Conservation (phyloP, 1,140 invertebrate species). For the Brachionus plicatilis region DNA sequence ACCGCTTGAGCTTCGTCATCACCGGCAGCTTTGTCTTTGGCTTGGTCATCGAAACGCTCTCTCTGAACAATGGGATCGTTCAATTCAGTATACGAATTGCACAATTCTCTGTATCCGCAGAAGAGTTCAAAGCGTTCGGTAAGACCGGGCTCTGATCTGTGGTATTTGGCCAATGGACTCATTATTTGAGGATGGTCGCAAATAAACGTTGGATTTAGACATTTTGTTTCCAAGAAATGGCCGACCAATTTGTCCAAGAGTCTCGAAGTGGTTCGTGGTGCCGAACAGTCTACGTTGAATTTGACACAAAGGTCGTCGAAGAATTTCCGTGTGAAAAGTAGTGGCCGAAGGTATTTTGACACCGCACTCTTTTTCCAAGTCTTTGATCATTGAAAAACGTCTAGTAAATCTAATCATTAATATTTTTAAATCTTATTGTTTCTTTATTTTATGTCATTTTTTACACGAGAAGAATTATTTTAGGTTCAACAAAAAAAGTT, state of each 20-base stretch:
- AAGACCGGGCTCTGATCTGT: conserved; percentile 75
- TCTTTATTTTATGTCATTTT: too few relatives aligned
- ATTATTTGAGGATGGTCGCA: conserved; percentile 96
- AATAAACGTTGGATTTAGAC: conserved; percentile 94
- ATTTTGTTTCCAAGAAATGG: conserved; percentile 88
- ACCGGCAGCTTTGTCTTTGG: conserved; percentile 90
- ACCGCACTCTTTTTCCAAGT: conserved; percentile 74
- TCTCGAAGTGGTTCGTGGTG: conserved; percentile 82
- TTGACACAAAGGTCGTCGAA: conserved; percentile 77
- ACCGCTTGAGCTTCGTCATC: conserved; percentile 96
- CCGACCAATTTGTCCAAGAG: conserved; percentile 93
- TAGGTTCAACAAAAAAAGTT: too few relatives aligned
- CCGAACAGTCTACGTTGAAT: conserved; percentile 80
- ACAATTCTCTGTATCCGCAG: conserved; percentile 92
- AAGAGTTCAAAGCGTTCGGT: conserved; percentile 97
- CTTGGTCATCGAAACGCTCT: conserved; percentile 87
- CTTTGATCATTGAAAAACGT: conserved; percentile 80
- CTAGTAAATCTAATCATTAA: too few relatives aligned
- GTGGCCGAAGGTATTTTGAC: conserved; percentile 72
- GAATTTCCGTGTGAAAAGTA: conserved; percentile 62
- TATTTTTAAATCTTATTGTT: too few relatives aligned
- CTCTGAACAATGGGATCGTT: conserved; percentile 93
- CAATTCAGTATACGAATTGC: conserved; percentile 98
- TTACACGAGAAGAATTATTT: too few relatives aligned
- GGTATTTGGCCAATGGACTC: conserved; percentile 97